Base-by-base conservation (phyloP, 2,113 vertebrate genomes). In the Thalassoma bifasciatum region DNA sequence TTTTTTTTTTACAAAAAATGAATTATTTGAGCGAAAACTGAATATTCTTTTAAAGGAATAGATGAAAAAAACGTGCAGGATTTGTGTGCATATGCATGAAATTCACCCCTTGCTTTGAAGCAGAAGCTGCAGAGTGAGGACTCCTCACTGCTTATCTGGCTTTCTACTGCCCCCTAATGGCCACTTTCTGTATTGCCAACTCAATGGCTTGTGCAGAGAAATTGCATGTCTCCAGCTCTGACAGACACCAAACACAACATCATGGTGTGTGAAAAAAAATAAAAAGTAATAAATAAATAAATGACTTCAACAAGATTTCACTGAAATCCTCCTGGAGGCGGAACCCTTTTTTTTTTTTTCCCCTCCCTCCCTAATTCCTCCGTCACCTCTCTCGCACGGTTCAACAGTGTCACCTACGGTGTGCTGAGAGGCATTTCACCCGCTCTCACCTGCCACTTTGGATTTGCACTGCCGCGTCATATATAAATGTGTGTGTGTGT, bases 361-460 rank as follows among this genome's bases (percentile, higher is more conserved):
- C 47, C 17, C 16, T 42, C 16, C 14, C 7, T 34, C 34, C 26
- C 59, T 40, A 26, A 22, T 14, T 49, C 34, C 47, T 54, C 4
- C 0, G 24, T 77, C 47, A 64, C 54, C 53, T 82, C 72, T 1
- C n/a, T 64, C n/a, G 49, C 69, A n/a, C 3, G 86, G 88, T 86
- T 86, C 88, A 87, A 86, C 83, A 84, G 82, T 89, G 89, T 88
- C 89, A 80, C 76, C 72, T 85, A 81, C 34, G 46, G 81, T 72
- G 56, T 61, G 76, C 64, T 66, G 37, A 30, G 60, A 82, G 85
- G 79, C 86, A 87, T 64, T 81, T 87, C 85, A 89, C 75, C 75
- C 51, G 1, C 36, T 40, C 75, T 56, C 36, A 61, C 59, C 72
- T 81, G 71, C 61, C 61, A 12, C 8, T 62, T 57, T 84, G 19